Evolutionary conservation across 2,888 invertebrate genomes (phyloP), one percentile per base, ranked within the genome.

Genomic region (Cheilosia impressa): DNA sequence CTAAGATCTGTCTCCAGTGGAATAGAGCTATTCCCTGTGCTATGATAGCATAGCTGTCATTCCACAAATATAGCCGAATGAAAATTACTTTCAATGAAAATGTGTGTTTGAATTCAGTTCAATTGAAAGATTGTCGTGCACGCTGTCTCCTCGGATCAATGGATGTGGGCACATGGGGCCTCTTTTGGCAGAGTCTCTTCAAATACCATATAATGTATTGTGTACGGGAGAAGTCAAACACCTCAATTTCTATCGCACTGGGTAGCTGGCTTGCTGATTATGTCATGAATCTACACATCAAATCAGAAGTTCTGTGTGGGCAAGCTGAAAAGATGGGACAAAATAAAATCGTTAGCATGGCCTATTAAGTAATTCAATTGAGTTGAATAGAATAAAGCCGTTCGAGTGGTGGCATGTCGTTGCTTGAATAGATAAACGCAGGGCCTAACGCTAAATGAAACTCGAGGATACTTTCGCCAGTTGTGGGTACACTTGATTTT

Each of bases 301-400:
- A 19, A 17, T 31, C 9, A 4, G 4, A 38, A 13, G 13, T 13
- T 53, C 10, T 72, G 65, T 58, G 34, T 27, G 65, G 17, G 52
- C 38, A 38, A 38, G 47, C 58, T 41, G 65, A 69, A 75, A 45
- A 45, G 38, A 38, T 38, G 10, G 52, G 13, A 43, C 1, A 31
- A 52, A 72, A 76, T 47, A 31, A 5, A 62, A 24, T 53, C 41
- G 52, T 65, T 57, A 58, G 52, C 45, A 58, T 43, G n/a, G 57
- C 6, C 69, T 50, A 75, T 80, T 80, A 75, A 84, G 75, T 84
- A 84, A 84, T 84, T 84, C 71, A 84, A 84, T 84, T 84, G 69
- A 80, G 73, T 79, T 79, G 68, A 79, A 84, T 66, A 45, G 34
- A 52, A 84, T 84, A 69, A 79, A 69, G 57, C 79, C 79, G 52